Evolutionary conservation across 2,888 invertebrate genomes (phyloP).

Genomic region (Digitonthophagus gazella): DNA sequence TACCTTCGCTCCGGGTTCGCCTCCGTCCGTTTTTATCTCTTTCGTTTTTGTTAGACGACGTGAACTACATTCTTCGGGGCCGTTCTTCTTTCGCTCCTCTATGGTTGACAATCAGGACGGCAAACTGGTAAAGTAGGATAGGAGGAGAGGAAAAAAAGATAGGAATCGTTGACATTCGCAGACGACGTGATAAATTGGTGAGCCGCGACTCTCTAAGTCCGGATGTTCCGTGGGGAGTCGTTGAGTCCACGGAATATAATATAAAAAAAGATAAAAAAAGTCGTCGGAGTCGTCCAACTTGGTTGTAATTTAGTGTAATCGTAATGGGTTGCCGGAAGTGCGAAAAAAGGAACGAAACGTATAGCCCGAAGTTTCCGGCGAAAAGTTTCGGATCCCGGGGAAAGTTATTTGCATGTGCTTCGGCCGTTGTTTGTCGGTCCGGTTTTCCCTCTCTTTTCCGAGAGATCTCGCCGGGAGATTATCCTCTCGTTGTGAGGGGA

Average conservation of each 20-base stretch:
- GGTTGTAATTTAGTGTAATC: background rate
- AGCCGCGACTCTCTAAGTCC: background rate
- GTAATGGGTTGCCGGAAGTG: background rate
- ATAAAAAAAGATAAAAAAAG: background rate
- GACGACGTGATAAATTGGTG: background rate
- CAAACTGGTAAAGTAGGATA: background rate
- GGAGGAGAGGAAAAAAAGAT: background rate
- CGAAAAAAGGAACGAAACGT: background rate
- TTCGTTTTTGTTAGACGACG: background rate
- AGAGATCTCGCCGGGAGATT: background rate
- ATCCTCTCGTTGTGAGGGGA: background rate
- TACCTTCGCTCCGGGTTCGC: background rate
- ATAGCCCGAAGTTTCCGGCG: background rate
- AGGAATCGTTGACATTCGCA: background rate
- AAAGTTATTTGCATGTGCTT: background rate
- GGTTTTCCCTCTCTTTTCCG: background rate
- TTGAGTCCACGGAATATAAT: background rate
- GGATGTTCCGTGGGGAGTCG: background rate
- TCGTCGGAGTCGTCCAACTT: background rate
- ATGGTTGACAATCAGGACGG: background rate
- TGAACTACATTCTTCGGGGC: background rate
- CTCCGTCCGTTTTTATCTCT: constrained; percentile 2
- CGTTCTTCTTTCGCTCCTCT: background rate
- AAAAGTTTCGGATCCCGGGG: background rate
- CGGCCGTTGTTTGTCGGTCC: background rate